These are phyloP conservation scores for Canis aureus DNA, from an alignment of 2,113 vertebrate species.

Conservation along the genomic window DNA sequence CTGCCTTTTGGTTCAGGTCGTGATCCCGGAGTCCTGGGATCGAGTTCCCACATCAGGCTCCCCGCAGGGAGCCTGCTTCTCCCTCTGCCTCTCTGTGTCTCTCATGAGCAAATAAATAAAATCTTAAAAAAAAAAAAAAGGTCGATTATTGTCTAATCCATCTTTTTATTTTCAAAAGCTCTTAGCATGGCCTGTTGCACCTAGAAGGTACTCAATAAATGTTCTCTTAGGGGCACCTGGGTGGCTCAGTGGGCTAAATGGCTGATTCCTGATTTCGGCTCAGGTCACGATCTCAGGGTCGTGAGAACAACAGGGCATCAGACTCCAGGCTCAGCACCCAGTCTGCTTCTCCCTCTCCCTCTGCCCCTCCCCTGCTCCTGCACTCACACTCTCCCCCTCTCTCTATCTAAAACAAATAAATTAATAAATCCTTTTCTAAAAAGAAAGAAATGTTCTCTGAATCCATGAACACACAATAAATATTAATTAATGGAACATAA, in stretches of 20 bases:
- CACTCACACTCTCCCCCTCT: too few species aligned
- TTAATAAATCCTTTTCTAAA: background rate
- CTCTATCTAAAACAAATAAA: background rate
- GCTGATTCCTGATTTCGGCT: background rate
- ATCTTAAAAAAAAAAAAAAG: background rate
- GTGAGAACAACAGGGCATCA: too few species aligned
- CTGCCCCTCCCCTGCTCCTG: background rate
- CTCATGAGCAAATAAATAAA: too few species aligned
- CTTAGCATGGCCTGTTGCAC: background rate
- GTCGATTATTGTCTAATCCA: background rate
- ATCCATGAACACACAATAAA: background rate
- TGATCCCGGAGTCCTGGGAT: too few species aligned
- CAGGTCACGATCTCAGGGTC: background rate
- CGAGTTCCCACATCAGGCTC: too few species aligned
- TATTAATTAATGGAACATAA: background rate
- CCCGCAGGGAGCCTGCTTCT: too few species aligned
- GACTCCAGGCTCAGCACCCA: too few species aligned
- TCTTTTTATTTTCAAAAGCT: constrained; percentile 30
- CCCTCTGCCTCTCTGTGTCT: too few species aligned
- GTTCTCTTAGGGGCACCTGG: background rate
- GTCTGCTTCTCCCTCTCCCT: background rate
- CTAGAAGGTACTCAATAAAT: background rate
- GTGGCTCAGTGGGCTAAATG: background rate
- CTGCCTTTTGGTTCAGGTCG: too few species aligned
- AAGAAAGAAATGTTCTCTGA: background rate